Evolutionary conservation across 2,888 invertebrate genomes (phyloP).

Genomic region (Actias luna): DNA sequence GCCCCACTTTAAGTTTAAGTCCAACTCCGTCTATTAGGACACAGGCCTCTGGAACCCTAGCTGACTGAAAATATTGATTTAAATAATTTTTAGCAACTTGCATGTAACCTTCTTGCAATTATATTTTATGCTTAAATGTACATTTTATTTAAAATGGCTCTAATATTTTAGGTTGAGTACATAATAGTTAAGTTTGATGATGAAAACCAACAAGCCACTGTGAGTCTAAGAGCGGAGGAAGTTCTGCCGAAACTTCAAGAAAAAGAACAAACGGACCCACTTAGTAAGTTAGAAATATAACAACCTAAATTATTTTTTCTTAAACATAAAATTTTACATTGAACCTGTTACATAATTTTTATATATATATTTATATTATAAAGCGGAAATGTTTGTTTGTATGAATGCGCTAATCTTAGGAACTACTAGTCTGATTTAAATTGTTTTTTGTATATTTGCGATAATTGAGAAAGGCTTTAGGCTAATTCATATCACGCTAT

Average conservation of each 20-base stretch:
- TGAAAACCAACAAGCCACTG: slow-evolving; percentile 89
- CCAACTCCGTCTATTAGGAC: too few relatives aligned
- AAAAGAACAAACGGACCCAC: slow-evolving; percentile 89
- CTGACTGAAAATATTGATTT: not conserved
- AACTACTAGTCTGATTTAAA: too few relatives aligned
- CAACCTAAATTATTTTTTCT: too few relatives aligned
- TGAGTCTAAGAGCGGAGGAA: slow-evolving; percentile 92
- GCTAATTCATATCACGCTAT: too few relatives aligned
- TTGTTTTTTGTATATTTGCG: too few relatives aligned
- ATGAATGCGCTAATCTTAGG: too few relatives aligned
- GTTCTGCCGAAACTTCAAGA: slow-evolving; percentile 90
- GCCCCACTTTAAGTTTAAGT: too few relatives aligned
- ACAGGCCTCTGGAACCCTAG: not conserved
- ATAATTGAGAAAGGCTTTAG: too few relatives aligned
- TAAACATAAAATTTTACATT: too few relatives aligned
- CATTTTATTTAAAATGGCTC: not conserved
- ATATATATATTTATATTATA: not conserved
- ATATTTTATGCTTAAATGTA: not conserved
- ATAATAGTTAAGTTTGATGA: slow-evolving; percentile 97
- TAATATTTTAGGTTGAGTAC: slow-evolving; percentile 89
- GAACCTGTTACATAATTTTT: not conserved
- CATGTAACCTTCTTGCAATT: not conserved
- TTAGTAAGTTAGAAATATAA: slow-evolving; percentile 74
- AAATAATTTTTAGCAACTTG: not conserved
- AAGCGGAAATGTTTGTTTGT: too few relatives aligned